These are phyloP conservation scores for Propithecus coquereli DNA, from an alignment of 2,113 vertebrate species.

Conservation along the genomic window DNA sequence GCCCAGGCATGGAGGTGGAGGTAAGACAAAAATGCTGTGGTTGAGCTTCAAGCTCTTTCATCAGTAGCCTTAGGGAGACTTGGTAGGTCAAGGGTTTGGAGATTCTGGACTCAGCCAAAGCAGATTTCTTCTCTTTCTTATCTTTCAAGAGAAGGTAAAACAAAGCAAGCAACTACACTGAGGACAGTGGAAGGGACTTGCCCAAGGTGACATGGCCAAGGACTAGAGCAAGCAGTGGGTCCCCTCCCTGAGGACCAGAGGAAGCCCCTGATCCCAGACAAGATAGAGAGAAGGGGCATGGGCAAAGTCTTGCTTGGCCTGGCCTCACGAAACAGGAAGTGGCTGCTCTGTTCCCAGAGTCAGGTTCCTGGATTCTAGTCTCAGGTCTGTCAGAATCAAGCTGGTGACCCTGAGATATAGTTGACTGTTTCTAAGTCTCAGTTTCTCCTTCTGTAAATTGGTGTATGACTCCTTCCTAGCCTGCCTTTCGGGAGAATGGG, in stretches of 20 bases:
- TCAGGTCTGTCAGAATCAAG: background rate
- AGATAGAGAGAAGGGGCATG: background rate
- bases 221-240: background rate
- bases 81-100: background rate
- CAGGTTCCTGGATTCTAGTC: background rate
- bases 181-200: background rate
- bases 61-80: background rate
- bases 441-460: background rate
- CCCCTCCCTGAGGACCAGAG: background rate
- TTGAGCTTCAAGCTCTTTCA: background rate
- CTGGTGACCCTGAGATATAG: background rate
- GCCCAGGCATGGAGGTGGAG: background rate
- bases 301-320: background rate
- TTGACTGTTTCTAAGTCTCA: background rate
- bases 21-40: background rate
- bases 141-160: slow-evolving; percentile 17
- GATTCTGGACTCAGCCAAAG: background rate
- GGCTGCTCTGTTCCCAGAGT: background rate
- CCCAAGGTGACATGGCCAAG: background rate
- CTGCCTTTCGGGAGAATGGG: background rate
- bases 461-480: background rate
- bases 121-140: background rate
- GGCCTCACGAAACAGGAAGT: background rate
- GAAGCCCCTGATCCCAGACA: background rate
- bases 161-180: background rate